Percentiles rank a stretch among this genome's conserved stretches.
Conservation (phyloP, 1,140 invertebrate species). For the Gonioctena quinquepunctata region DNA sequence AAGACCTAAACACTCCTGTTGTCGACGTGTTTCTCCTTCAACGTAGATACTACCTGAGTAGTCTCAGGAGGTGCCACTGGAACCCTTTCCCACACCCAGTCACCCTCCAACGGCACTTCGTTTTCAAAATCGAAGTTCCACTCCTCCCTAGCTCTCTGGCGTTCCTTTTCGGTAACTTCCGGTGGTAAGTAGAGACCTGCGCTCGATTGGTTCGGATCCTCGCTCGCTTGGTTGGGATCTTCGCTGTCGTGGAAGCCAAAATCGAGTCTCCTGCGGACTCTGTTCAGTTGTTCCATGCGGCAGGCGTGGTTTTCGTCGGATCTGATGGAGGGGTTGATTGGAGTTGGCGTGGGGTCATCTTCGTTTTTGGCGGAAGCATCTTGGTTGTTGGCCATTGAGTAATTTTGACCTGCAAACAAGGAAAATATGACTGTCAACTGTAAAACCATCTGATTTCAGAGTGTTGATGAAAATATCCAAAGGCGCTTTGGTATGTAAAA, state of each 20-base stretch:
- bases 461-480: too few relatives aligned
- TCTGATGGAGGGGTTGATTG: neutral
- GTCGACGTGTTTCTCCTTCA: neutral
- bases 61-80: neutral
- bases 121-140: constrained; percentile 51
- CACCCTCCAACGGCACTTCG: constrained; percentile 44
- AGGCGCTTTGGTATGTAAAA: too few relatives aligned
- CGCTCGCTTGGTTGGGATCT: neutral
- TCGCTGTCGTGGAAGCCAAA: neutral
- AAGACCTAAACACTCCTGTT: constrained; percentile 14
- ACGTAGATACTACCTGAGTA: neutral
- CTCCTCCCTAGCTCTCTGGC: constrained; percentile 25
- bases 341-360: neutral
- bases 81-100: constrained; percentile 47
- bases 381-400: constrained; percentile 2
- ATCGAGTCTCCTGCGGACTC: constrained; percentile 16
- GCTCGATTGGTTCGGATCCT: neutral
- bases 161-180: neutral
- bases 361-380: constrained; percentile 2
- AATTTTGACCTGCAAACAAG: neutral
- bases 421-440: too few relatives aligned
- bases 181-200: neutral
- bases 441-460: too few relatives aligned
- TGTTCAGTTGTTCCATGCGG: neutral
- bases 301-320: neutral